Percentiles rank a stretch among this genome's conserved stretches.
Conservation (phyloP, 2,888 invertebrate genomes). For the Athalia circularis region DNA sequence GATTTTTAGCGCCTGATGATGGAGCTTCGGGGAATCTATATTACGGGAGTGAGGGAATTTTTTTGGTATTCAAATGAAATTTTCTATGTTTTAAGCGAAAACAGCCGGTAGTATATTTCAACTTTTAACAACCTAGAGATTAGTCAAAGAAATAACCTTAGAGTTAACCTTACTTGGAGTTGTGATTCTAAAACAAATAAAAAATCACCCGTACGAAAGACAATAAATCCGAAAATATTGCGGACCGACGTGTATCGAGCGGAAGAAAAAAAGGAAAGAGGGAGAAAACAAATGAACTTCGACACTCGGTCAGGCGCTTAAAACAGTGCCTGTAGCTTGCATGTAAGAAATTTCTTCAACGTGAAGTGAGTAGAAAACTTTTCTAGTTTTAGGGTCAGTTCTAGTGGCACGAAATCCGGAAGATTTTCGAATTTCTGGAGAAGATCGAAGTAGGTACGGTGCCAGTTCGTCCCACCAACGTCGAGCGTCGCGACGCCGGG, state of each 20-base stretch:
- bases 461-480: slow-evolving; percentile 65
- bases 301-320: slow-evolving; percentile 15
- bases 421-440: slow-evolving; percentile 39
- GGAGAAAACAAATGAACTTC: neutral
- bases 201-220: too few relatives aligned
- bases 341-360: slow-evolving; percentile 55
- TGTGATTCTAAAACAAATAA: too few relatives aligned
- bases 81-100: neutral
- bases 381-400: slow-evolving; percentile 62
- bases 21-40: slow-evolving; percentile 26
- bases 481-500: slow-evolving; percentile 58
- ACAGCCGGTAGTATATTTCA: neutral
- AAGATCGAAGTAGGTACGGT: slow-evolving; percentile 55
- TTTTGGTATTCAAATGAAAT: neutral
- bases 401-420: slow-evolving; percentile 58
- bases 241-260: too few relatives aligned
- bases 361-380: slow-evolving; percentile 60
- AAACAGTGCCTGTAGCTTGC: slow-evolving; percentile 34
- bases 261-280: too few relatives aligned
- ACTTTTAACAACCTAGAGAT: neutral
- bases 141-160: neutral
- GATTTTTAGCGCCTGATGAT: neutral
- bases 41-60: neutral
- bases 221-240: neutral
- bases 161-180: too few relatives aligned